These are phyloP conservation scores for Crocuta crocuta DNA, from an alignment of 2,113 vertebrate species.

Conservation along the genomic window DNA sequence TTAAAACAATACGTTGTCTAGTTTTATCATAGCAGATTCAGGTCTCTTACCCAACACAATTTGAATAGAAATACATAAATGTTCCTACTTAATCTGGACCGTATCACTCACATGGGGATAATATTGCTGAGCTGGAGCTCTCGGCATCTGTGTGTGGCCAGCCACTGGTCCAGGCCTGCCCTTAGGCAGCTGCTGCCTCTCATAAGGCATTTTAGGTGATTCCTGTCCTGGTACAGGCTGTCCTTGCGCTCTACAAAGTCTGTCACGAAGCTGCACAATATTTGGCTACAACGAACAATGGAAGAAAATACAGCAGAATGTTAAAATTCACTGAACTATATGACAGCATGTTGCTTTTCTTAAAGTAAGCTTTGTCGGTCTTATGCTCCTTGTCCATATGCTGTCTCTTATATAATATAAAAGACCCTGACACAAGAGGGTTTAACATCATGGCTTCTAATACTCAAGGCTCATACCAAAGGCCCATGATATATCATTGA, in stretches of 20 bases:
- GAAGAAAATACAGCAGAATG: not conserved
- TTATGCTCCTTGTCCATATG: not conserved
- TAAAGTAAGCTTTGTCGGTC: not conserved
- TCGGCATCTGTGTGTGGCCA: slow-evolving; percentile 81
- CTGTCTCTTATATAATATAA: not conserved
- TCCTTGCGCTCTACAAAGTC: slow-evolving; percentile 93
- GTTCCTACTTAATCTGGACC: not conserved
- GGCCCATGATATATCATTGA: not conserved
- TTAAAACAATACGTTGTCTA: not conserved
- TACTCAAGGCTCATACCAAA: not conserved
- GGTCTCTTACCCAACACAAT: not conserved
- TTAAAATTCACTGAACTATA: not conserved
- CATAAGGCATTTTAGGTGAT: not conserved
- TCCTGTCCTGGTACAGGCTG: slow-evolving; percentile 82
- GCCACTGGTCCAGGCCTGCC: slow-evolving; percentile 79
- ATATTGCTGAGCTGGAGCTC: slow-evolving; percentile 86
- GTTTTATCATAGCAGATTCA: not conserved
- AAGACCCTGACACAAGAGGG: not conserved
- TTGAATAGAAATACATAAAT: not conserved
- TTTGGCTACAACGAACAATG: slow-evolving; percentile 84
- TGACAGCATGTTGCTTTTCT: not conserved
- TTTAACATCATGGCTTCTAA: not conserved
- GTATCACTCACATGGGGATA: slow-evolving; percentile 86
- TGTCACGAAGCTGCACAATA: slow-evolving; percentile 92
- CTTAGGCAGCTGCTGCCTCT: slow-evolving; percentile 78